Evolutionary conservation across 2,797 vertebrate species (phyloP), one percentile per base, ranked within the genome.

Genomic region (Uromys caudimaculatus): DNA sequence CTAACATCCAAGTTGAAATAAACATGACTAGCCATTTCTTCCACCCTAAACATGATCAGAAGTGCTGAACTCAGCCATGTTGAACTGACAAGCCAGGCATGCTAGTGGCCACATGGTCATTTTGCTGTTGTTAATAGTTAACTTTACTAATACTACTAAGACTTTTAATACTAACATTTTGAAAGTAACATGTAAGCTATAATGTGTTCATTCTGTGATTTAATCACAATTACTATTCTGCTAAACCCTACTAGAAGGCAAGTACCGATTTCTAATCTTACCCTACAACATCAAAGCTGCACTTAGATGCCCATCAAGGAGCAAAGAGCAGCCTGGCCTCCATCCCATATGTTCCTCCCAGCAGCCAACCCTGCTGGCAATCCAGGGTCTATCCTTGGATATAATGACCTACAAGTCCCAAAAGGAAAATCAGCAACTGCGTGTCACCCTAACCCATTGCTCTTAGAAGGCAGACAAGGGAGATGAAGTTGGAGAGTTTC

Each of bases 361-460:
- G 21, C 3, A 21, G 9, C 0, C n/a, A 29, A 41, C 29, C 16
- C 32, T 47, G 44, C 6, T 54, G 21, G 29, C 4, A 11, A 9
- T 16, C 38, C 38, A 44, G 4, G 17, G 58, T 16, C 11, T 44
- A 19, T 89, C 9, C 38, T 56, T n/a, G 38, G 19, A 27, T 13
- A 86, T 44, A 4, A n/a, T 16, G 0, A 41, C 16, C n/a, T 1
- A 3, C 41, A 24, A 47, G 3, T 13, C 62, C 19, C 17, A 35
- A 52, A 41, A 79, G 13, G 32, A 54, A 23, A 21, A 11, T 19
- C 56, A 2, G 11, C 1, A 29, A n/a, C 5, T n/a, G 1, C 5
- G 4, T n/a, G 64, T 75, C 13, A 16, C 12, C 6, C 0, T 3
- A 32, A 0, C 2, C 21, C 12, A 12, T 1, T n/a, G 24, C 54